Evolutionary conservation across 2,888 invertebrate species (phyloP).

Genomic region (Stenurella melanura): DNA sequence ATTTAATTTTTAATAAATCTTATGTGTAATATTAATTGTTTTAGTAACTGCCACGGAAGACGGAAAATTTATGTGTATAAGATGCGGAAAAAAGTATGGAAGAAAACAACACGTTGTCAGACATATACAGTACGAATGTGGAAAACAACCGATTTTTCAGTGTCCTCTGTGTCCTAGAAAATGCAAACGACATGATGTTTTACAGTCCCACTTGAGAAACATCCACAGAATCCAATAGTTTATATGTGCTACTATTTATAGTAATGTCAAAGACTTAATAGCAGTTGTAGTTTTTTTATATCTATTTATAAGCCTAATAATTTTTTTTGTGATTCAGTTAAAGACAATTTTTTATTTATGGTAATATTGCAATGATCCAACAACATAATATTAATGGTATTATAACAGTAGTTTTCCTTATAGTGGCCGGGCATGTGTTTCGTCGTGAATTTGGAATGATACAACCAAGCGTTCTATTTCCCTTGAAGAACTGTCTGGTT

Average conservation of each 20-base stretch:
- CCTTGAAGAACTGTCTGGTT: no score
- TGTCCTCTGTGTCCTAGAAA: conserved; percentile 66
- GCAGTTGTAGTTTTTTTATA: background rate
- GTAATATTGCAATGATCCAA: background rate
- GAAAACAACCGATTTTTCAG: conserved; percentile 62
- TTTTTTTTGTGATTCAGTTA: background rate
- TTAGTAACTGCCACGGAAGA: conserved; percentile 55
- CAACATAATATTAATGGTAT: background rate
- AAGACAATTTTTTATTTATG: background rate
- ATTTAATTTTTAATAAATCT: background rate
- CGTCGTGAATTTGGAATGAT: no score
- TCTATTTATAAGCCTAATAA: background rate
- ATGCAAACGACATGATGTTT: conserved; percentile 64
- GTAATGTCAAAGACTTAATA: background rate
- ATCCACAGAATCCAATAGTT: conserved; percentile 61
- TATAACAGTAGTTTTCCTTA: background rate
- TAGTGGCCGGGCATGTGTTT: background rate
- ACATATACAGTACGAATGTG: conserved; percentile 62
- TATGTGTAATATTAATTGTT: conserved; percentile 34
- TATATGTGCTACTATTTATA: no score
- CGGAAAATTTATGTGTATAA: conserved; percentile 57
- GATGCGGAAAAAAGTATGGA: conserved; percentile 57
- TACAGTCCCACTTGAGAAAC: conserved; percentile 64
- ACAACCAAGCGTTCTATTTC: no score
- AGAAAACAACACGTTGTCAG: conserved; percentile 57